phyloP scores from a whole-genome alignment of 2,888 invertebrate species.

The Lycaena phlaeas region DNA sequence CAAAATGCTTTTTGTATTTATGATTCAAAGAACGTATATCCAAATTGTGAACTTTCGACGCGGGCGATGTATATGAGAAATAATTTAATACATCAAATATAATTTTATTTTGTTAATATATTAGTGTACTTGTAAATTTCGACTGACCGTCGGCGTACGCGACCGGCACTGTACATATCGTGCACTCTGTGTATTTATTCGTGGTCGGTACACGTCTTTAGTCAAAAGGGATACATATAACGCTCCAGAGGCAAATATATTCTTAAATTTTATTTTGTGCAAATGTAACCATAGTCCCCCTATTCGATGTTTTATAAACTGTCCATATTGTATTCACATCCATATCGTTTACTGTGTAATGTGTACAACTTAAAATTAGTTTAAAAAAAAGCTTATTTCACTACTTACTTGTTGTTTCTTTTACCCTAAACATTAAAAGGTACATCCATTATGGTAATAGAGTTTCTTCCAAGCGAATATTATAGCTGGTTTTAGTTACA shows the following conservation, averaged over 20 bases:
- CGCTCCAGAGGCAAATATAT: constrained; percentile 45
- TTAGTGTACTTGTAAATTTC: constrained; percentile 20
- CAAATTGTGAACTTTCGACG: too few species aligned
- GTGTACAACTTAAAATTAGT: constrained; percentile 59
- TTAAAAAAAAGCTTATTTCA: constrained; percentile 61
- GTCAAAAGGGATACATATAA: constrained; percentile 44
- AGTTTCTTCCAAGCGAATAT: too few species aligned
- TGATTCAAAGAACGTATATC: too few species aligned
- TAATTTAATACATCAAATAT: constrained; percentile 67
- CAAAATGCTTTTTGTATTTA: too few species aligned
- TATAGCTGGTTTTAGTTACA: too few species aligned
- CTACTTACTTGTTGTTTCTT: constrained; percentile 45
- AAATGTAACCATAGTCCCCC: constrained; percentile 21
- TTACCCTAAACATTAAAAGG: constrained; percentile 18
- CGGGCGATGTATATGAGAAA: constrained; percentile 41
- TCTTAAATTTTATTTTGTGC: constrained; percentile 28
- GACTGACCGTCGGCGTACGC: constrained; percentile 12
- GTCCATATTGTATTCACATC: constrained; percentile 47
- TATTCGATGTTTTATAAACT: constrained; percentile 29
- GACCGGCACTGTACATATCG: constrained; percentile 51
- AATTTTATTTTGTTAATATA: constrained; percentile 31
- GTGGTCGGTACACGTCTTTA: constrained; percentile 15
- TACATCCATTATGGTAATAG: too few species aligned
- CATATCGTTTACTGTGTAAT: constrained; percentile 51
- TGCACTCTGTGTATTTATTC: constrained; percentile 51